Evolutionary conservation across 2,888 invertebrate species (phyloP), one percentile per base, ranked within the genome.

Genomic region (Pristionchus exspectatus): DNA sequence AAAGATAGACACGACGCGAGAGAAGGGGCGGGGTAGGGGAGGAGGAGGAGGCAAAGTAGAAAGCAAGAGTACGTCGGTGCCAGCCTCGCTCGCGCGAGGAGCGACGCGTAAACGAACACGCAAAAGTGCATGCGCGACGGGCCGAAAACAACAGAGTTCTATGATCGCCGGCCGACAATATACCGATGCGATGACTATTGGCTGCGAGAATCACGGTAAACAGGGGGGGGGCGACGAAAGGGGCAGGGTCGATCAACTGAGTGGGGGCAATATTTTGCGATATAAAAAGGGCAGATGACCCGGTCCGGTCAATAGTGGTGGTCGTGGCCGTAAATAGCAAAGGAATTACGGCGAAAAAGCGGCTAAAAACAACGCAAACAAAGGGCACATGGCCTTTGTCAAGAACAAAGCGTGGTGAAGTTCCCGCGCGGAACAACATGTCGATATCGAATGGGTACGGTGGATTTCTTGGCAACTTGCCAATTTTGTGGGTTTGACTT

Each of bases 1-100:
- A 27, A 54, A 18, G 59, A 59, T 56, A 16, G 84, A 59, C 18
- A 27, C 56, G 33, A 33, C 56, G 59, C 33, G 33, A 50, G 84
- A 84, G 27, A 54, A 30, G 44, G 44, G 44, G 44, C 44, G 44
- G 44, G 44, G 44, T 50, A 44, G 14, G 24, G 50, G 50, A 74
- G 74, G 38, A 30, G 27, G 59, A 50, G 24, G 84, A 59, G 56
- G 9, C 27, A 63, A 18, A 84, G 33, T 63, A 84, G 84, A 63
- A 44, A 84, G 59, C 56, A 81, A 81, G 81, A 81, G 81, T 81
- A 16, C 81, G 50, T 21, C 81, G 50, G 81, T 81, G 81, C 81
- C 81, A 81, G 81, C 74, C 44, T 5, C 77, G 24, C 77, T 18
- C n/a, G 69, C 30, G 2, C 38, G 38, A 2, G 44, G 44, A 50